Percentiles rank a stretch among this genome's conserved stretches.
Evolutionary conservation across 2,113 vertebrate species (phyloP).

Genomic region (Brachyistius frenatus): DNA sequence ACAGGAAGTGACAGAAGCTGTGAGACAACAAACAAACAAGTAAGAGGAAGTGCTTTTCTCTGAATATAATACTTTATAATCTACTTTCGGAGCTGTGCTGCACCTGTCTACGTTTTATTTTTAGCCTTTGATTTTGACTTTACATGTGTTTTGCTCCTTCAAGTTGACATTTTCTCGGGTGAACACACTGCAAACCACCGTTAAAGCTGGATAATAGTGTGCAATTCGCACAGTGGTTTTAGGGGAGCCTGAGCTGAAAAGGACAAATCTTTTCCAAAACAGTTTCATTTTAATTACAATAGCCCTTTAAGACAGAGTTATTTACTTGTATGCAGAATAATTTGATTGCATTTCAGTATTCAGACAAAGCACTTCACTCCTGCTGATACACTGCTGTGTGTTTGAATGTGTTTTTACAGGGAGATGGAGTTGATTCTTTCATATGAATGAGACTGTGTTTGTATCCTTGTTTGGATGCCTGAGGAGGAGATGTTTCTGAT

Average conservation of each 20-base stretch:
- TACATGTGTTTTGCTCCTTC: not conserved
- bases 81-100: too few relatives aligned
- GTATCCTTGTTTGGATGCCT: slow-evolving; percentile 14
- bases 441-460: slow-evolving; percentile 15
- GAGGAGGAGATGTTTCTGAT: slow-evolving; percentile 20
- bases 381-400: not conserved
- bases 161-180: not conserved
- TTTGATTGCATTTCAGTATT: not conserved
- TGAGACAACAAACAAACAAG: not conserved
- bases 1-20: slow-evolving; percentile 2
- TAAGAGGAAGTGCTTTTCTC: not conserved
- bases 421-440: not conserved
- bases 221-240: not conserved
- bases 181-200: not conserved
- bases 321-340: not conserved
- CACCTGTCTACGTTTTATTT: not conserved
- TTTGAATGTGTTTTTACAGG: not conserved
- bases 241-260: not conserved
- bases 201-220: not conserved
- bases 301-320: not conserved
- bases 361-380: not conserved
- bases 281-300: not conserved
- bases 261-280: not conserved
- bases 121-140: not conserved
- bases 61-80: not conserved